Evolutionary conservation across 2,113 vertebrate genomes (phyloP).

Genomic region (Nothocercus nigrocapillus): DNA sequence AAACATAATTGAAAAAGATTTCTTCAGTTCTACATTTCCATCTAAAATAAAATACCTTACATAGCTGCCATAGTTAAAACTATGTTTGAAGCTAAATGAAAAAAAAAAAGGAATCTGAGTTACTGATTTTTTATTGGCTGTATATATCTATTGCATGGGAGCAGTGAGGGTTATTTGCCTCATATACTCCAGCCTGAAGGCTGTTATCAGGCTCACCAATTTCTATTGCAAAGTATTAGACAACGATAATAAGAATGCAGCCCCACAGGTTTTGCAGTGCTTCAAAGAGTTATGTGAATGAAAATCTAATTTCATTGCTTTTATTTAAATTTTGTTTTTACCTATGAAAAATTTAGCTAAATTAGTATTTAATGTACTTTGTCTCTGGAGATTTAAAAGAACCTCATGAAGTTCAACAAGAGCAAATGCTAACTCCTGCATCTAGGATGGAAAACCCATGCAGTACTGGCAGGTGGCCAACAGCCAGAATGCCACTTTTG

Average conservation of each 20-base stretch:
- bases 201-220: background rate
- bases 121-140: background rate
- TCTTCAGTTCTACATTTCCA: background rate
- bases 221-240: background rate
- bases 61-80: background rate
- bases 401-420: background rate
- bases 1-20: background rate
- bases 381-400: background rate
- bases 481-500: background rate
- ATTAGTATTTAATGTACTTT: background rate
- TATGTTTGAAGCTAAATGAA: background rate
- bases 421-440: background rate
- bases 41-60: background rate
- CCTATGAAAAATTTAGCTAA: background rate
- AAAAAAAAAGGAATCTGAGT: background rate
- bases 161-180: background rate
- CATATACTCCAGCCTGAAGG: background rate
- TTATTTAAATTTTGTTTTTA: background rate
- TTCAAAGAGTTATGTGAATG: background rate
- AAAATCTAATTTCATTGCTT: background rate
- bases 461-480: background rate
- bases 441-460: background rate
- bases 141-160: background rate
- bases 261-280: background rate
- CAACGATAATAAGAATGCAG: background rate